Base-by-base conservation (phyloP, 2,113 vertebrate species). In the Lonchura striata region DNA sequence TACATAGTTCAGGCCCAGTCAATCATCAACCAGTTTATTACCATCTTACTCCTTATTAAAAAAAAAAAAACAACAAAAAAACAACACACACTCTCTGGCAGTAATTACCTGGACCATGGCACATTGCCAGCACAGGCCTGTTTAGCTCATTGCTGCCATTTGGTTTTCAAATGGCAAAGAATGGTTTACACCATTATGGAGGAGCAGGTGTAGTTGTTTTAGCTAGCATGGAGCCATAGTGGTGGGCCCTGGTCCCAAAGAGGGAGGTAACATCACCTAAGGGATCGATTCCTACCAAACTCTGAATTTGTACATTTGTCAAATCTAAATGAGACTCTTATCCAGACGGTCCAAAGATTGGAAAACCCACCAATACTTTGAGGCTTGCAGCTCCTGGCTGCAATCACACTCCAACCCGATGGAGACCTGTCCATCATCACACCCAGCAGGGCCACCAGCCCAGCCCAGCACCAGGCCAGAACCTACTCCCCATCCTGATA, bases 1-100 rank as follows among this genome's bases (percentile, higher is more conserved):
- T 88, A 95, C 97, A 96, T 94, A 97, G 97, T 93, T 96, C 92
- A 91, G 86, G 76, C 72, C 77, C 68, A 27, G 86, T 82, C 92
- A 93, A 97, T 91, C 88, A 96, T 88, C 94, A 82, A 91, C 94
- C 84, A 90, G 96, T 94, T 96, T 96, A 96, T 94, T 93, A 87
- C 86, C 59, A 77, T 56, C 86, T 88, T 95, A 78, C 25, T 94
- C 74, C 85, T 92, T 94, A 94, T 94, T 94, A 94, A 94, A 85
- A 92, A 90, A 93, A 94, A 83, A 39, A 39, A 41, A 41, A 12
- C 11, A 41, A 41, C 41, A 41, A 41, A 92, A 78, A 22, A 14
- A 22, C 54, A 66, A 41, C 23, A 74, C 61, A 64, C 44, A 70
- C 23, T 15, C 75, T 61, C 52, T 1, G 0, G 65, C 68, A 66